phyloP scores from a whole-genome alignment of 1,140 invertebrate species.

The Brachionus plicatilis region DNA sequence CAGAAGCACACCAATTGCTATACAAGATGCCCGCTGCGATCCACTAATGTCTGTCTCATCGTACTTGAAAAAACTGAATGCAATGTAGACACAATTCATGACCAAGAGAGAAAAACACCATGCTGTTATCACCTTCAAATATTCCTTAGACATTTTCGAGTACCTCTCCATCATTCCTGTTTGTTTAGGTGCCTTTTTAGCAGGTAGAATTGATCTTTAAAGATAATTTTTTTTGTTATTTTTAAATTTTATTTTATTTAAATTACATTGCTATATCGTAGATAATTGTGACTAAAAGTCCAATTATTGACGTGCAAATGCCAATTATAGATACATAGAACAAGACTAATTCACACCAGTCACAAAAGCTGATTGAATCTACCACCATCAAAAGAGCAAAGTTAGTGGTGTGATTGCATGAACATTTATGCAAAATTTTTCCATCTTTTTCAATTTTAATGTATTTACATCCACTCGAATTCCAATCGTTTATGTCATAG shows the following conservation, averaged over 20 bases:
- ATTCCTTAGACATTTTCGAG: background rate
- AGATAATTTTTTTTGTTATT: background rate
- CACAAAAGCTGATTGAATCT: background rate
- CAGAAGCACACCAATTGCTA: background rate
- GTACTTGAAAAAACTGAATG: slow-evolving; percentile 20
- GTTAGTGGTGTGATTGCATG: slow-evolving; percentile 3
- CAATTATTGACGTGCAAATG: background rate
- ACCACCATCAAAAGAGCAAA: slow-evolving; percentile 26
- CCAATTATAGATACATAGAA: slow-evolving; percentile 27
- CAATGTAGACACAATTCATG: slow-evolving; percentile 6
- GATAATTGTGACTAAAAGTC: background rate
- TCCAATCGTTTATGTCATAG: background rate
- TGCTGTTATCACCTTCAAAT: background rate
- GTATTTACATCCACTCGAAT: background rate
- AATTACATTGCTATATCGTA: slow-evolving; percentile 10
- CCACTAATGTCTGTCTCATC: background rate
- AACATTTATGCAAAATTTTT: background rate
- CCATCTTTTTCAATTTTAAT: background rate
- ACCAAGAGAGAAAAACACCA: background rate
- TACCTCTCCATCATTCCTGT: background rate
- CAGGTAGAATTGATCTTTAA: background rate
- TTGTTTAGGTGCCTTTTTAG: background rate
- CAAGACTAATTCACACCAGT: background rate
- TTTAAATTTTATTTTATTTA: background rate
- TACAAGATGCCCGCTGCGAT: background rate